Conservation (phyloP, 2,797 vertebrate species). For the Danio jaintianensis region DNA sequence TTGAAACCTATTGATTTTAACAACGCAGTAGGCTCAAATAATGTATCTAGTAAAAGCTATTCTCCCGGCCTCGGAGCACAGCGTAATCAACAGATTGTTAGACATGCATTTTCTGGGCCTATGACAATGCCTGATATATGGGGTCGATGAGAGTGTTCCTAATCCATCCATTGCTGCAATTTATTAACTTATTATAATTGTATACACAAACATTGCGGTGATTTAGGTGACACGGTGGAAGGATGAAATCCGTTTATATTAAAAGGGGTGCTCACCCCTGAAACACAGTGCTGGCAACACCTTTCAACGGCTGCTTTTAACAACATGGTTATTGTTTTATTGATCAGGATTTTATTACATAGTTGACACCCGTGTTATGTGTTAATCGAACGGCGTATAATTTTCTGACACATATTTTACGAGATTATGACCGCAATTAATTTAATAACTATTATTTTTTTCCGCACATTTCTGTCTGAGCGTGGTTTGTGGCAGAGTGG, state of each 20-base stretch:
- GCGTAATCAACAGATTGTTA: constrained; percentile 99
- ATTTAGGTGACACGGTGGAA: constrained; percentile 99
- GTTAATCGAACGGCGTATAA: constrained; percentile 97
- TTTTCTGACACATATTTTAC: constrained; percentile 94
- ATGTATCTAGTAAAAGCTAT: constrained; percentile 78
- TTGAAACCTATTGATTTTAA: constrained; percentile 83
- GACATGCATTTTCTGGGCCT: constrained; percentile 95
- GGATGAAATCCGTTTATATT: constrained; percentile 99
- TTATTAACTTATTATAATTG: constrained; percentile 99
- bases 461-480: constrained; percentile 82
- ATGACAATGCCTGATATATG: constrained; percentile 96
- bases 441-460: constrained; percentile 98
- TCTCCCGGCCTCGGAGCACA: constrained; percentile 77
- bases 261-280: constrained; percentile 99
- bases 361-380: constrained; percentile 99
- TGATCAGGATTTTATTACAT: constrained; percentile 98
- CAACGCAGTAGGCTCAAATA: constrained; percentile 83
- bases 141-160: constrained; percentile 90
- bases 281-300: constrained; percentile 89
- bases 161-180: constrained; percentile 97
- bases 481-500: constrained; percentile 83
- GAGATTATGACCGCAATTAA: constrained; percentile 94
- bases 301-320: constrained; percentile 96
- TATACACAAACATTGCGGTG: constrained; percentile 99
- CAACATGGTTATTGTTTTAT: constrained; percentile 99